Conservation (phyloP, 92 coral and sea anemone species). For the Nematostella vectensis region DNA sequence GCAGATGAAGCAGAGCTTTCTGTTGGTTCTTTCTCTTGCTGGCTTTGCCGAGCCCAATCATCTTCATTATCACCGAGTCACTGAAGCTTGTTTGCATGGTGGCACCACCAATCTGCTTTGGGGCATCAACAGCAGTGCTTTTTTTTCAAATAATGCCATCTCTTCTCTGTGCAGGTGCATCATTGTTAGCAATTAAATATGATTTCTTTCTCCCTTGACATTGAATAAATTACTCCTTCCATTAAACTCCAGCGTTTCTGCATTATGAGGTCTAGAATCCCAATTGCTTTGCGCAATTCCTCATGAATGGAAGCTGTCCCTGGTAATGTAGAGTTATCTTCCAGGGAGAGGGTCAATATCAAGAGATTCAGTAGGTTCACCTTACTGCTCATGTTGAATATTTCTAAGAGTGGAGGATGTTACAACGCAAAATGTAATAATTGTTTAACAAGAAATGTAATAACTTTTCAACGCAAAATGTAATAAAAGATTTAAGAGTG, state of each 20-base stretch:
- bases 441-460: too few relatives aligned
- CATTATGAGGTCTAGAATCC: slow-evolving; percentile 11
- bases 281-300: slow-evolving; percentile 35
- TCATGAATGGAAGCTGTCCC: slow-evolving; percentile 44
- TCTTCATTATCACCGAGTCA: slow-evolving; percentile 1
- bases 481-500: too few relatives aligned
- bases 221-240: slow-evolving; percentile 15
- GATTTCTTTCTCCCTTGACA: slow-evolving; percentile 22
- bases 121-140: neutral
- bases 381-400: neutral
- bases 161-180: slow-evolving; percentile 16
- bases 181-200: slow-evolving; percentile 18
- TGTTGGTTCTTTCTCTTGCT: slow-evolving; percentile 1
- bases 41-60: neutral
- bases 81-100: neutral
- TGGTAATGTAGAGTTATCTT: slow-evolving; percentile 24
- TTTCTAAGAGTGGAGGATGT: slow-evolving; percentile 16
- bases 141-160: slow-evolving; percentile 12
- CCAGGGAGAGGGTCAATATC: slow-evolving; percentile 41
- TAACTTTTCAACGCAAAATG: too few relatives aligned
- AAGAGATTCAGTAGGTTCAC: neutral
- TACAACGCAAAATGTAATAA: too few relatives aligned
- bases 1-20: slow-evolving; percentile 2
- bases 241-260: slow-evolving; percentile 26
- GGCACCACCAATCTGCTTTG: neutral